Evolutionary conservation across 2,113 vertebrate genomes (phyloP).

Genomic region (Anthoscopus minutus): DNA sequence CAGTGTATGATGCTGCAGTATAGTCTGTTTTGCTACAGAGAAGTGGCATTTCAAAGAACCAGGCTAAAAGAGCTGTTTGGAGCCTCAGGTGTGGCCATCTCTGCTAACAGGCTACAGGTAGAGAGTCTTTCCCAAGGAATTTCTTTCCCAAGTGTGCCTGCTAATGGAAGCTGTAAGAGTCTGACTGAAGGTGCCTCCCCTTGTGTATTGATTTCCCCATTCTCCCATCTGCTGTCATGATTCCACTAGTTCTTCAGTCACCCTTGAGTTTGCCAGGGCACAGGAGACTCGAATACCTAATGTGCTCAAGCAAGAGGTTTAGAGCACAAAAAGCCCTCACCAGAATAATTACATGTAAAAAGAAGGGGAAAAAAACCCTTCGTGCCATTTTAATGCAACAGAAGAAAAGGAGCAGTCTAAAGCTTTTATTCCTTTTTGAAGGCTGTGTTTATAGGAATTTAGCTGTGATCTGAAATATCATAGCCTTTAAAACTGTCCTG

Average conservation of each 20-base stretch:
- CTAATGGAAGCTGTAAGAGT: not conserved
- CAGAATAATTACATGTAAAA: not conserved
- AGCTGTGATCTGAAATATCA: not conserved
- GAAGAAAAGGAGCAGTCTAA: not conserved
- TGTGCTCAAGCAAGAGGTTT: not conserved
- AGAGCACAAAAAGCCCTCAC: not conserved
- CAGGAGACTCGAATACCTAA: constrained; percentile 18
- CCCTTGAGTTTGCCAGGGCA: not conserved
- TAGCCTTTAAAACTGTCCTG: not conserved
- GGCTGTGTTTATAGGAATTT: not conserved
- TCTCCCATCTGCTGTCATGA: not conserved
- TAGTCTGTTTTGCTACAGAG: not conserved
- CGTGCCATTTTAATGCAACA: not conserved
- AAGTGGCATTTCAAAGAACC: not conserved
- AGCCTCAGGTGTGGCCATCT: not conserved
- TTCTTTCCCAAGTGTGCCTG: not conserved
- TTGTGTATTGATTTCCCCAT: not conserved
- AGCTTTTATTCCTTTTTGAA: not conserved
- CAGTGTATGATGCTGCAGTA: not conserved
- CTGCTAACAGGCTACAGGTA: not conserved
- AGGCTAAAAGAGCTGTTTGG: not conserved
- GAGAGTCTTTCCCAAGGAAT: not conserved
- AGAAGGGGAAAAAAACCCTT: not conserved
- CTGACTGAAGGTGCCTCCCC: not conserved
- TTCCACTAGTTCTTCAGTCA: not conserved